Base-by-base conservation (phyloP, 1,140 invertebrate species). In the Cataglyphis hispanica region DNA sequence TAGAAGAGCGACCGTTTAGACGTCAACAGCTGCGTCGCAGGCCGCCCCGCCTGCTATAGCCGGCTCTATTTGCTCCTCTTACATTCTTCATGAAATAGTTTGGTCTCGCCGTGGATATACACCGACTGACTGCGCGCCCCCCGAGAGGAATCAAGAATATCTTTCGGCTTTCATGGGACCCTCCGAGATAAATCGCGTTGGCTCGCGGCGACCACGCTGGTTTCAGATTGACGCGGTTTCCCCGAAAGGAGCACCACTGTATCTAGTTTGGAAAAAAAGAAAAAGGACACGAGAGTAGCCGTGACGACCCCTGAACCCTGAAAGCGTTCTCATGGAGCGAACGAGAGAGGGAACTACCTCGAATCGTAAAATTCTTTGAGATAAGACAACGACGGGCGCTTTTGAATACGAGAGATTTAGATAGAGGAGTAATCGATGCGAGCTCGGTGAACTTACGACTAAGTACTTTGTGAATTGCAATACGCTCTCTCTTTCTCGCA, bases 71-170 rank as follows among this genome's bases (percentile, higher is more conserved):
- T 93, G 93, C 91, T 94, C 91, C 72, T 94, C 75, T 94, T 87
- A 88, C 93, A 95, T 94, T 94, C 93, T 91, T 91, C 67, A 87
- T 84, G 86, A 69, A 90, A 92, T 91, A 92, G 90, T 92, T 94
- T 89, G 88, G 85, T 91, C 87, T 90, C 86, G 88, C 85, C 72
- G 84, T 84, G 89, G 81, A 87, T 87, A 86, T 77, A 87, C 84
- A 84, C 86, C 87, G 86, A 76, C 86, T 88, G 86, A 76, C 80
- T 76, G 61, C 40, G 83, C 84, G 86, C 75, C 70, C 78, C 70
- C 88, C 84, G 86, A 87, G 66, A 84, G 56, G 83, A 84, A 90
- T 91, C 83, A 90, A 91, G 89, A 91, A 91, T 91, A 91, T 91
- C 89, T 90, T 85, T 74, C 83, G 84, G 69, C n/a, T 60, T 75